Evolutionary conservation across 2,113 vertebrate species (phyloP), one percentile per base, ranked within the genome.

Genomic region (Centropus unirufus): DNA sequence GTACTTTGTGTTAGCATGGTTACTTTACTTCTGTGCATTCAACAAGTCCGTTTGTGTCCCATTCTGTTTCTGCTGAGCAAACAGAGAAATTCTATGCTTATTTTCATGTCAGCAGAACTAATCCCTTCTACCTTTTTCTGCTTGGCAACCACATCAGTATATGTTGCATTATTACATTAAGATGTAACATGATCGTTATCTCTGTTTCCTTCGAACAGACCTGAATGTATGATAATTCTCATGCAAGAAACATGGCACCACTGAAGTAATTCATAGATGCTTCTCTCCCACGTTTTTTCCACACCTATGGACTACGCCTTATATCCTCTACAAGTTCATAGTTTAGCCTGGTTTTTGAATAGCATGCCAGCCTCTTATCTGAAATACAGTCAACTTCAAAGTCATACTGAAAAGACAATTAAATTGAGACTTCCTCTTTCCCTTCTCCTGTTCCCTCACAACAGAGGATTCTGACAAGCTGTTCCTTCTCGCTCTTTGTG

Each of bases 341-440:
- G n/a, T 73, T 93, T 52, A 92, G 63, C 62, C 20, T 58, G 19
- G 68, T 51, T 83, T 89, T 92, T 83, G 21, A 66, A 76, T 40
- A 83, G 17, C 24, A 24, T 29, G 51, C n/a, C 77, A 55, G 74
- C 23, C 5, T 55, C 39, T 16, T 90, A 40, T 72, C 76, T 87
- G 44, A 92, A 88, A 88, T 17, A n/a, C 8, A 51, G 8, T 29
- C 29, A 34, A 24, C 9, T 72, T 62, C 30, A 27, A 90, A 68
- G 39, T 40, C 51, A 8, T 4, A 52, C 23, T 58, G 36, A 59
- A 63, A 92, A 74, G 39, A 61, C 27, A 70, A 69, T 39, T 64
- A 67, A 66, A 34, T 21, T 61, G 44, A 30, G 55, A 80, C 32
- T 89, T 88, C 21, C 42, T 3, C 0, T 63, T 90, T 87, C 42